Percentiles rank a stretch among this genome's conserved stretches.
Conservation (phyloP, 2,888 invertebrate genomes). For the Strigamia transsilvanica region DNA sequence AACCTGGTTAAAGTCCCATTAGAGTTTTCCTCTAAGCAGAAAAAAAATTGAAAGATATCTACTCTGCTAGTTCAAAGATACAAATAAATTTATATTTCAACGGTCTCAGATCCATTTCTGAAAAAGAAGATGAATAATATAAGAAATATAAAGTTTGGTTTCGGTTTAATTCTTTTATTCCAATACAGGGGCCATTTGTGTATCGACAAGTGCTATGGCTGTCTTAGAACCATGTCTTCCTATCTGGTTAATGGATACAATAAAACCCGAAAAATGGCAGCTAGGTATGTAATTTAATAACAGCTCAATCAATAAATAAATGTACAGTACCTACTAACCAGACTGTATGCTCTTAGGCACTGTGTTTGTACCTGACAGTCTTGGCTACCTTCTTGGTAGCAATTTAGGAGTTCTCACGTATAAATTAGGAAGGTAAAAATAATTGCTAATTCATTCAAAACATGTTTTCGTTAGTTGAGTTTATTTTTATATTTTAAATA, state of each 20-base stretch:
- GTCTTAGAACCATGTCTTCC: constrained; percentile 84
- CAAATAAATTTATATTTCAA: background rate
- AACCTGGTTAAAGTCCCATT: background rate
- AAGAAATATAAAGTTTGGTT: too few relatives aligned
- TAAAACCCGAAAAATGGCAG: constrained; percentile 67
- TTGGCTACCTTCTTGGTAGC: constrained; percentile 83
- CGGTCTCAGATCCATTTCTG: too few relatives aligned
- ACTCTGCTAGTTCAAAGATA: background rate
- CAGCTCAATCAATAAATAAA: background rate
- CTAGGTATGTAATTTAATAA: constrained; percentile 53
- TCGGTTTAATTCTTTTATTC: background rate
- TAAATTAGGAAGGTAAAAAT: constrained; percentile 68
- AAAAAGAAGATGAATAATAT: too few relatives aligned
- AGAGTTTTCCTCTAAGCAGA: background rate
- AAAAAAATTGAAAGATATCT: background rate
- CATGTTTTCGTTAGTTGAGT: background rate
- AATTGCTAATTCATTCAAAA: constrained; percentile 3
- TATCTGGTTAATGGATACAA: constrained; percentile 77
- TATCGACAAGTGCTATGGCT: constrained; percentile 83
- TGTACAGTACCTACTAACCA: too few relatives aligned
- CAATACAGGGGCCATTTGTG: constrained; percentile 72
- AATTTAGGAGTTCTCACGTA: constrained; percentile 76
- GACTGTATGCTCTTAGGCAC: constrained; percentile 69
- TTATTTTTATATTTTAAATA: background rate
- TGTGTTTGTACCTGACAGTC: constrained; percentile 84